phyloP scores from a whole-genome alignment of 92 coral and sea anemone species.

The Micromussa lordhowensis region DNA sequence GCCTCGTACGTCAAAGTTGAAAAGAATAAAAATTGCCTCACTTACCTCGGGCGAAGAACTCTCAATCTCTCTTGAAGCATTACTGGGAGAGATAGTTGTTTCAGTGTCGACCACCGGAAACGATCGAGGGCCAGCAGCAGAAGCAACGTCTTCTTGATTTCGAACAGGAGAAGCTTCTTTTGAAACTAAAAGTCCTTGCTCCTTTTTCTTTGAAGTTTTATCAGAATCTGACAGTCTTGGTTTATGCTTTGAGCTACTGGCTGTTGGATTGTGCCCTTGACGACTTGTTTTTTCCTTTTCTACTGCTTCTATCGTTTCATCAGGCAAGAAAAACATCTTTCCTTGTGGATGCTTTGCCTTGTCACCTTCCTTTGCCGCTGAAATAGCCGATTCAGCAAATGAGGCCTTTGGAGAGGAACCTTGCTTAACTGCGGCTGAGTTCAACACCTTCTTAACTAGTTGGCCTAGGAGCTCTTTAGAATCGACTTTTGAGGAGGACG shows the following conservation, averaged over 20 bases:
- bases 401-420: conserved; percentile 57
- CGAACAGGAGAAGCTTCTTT: not conserved
- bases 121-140: not conserved
- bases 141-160: not conserved
- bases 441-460: conserved; percentile 85
- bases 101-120: not conserved
- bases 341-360: conserved; percentile 8
- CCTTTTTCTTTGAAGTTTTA: not conserved
- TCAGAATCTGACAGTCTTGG: not conserved
- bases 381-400: conserved; percentile 30
- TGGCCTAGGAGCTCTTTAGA: conserved; percentile 87
- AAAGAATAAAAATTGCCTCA: not conserved
- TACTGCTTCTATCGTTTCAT: conserved; percentile 16
- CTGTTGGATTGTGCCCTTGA: conserved; percentile 21
- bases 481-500: conserved; percentile 73
- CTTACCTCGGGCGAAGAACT: conserved; percentile 33
- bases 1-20: not conserved
- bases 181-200: not conserved
- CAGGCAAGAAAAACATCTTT: not conserved
- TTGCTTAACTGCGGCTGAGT: conserved; percentile 77
- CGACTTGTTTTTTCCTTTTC: conserved; percentile 14
- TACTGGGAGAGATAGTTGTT: not conserved
- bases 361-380: conserved; percentile 5
- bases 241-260: not conserved
- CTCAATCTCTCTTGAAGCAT: not conserved